Percentiles rank a stretch among this genome's conserved stretches.
Evolutionary conservation across 2,113 vertebrate species (phyloP).

Genomic region (Circaetus cinerascens): DNA sequence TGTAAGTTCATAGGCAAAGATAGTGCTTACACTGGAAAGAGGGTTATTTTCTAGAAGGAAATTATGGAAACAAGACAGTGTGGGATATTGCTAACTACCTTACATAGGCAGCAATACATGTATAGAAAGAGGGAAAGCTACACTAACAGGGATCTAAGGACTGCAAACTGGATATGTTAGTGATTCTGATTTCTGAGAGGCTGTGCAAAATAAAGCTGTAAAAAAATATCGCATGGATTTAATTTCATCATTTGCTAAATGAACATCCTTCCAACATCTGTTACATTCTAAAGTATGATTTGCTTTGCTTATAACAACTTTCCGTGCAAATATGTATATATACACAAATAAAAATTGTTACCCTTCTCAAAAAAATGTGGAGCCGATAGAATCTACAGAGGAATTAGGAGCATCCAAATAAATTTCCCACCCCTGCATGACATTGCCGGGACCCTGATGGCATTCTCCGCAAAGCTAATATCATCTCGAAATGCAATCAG

Average conservation of each 20-base stretch:
- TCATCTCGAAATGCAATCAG: neutral
- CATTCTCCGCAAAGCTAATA: neutral
- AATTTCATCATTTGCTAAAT: neutral
- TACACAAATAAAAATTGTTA: neutral
- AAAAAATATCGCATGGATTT: neutral
- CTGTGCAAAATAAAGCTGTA: neutral
- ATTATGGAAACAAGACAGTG: neutral
- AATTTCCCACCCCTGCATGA: neutral
- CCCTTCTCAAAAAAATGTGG: neutral
- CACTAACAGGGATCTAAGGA: neutral
- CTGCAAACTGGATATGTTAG: neutral
- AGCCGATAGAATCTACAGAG: neutral
- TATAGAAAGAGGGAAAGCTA: neutral
- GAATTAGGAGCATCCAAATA: conserved; percentile 29
- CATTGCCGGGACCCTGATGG: neutral
- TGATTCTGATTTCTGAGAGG: neutral
- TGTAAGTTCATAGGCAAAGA: neutral
- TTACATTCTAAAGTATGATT: neutral
- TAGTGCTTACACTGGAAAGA: neutral
- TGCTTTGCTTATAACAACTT: neutral
- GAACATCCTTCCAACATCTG: neutral
- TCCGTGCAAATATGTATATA: neutral
- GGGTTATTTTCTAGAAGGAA: neutral
- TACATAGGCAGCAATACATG: neutral
- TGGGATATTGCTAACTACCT: neutral